Conservation (phyloP, 2,797 vertebrate genomes). For the Gymnoscopelus microlampas region DNA sequence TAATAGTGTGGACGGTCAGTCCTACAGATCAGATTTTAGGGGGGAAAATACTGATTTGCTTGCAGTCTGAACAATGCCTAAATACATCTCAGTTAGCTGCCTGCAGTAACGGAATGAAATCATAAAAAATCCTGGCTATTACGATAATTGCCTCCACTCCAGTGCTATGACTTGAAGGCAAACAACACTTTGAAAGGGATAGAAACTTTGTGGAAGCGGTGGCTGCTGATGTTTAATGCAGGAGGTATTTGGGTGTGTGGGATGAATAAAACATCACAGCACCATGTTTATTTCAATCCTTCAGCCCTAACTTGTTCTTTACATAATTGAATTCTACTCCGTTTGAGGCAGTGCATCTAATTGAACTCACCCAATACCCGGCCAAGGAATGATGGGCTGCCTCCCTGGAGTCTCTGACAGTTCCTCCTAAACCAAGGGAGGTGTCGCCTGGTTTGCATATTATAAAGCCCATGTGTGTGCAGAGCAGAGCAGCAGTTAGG, state of each 20-base stretch:
- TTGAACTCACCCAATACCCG: constrained; percentile 62
- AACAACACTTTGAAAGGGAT: constrained; percentile 19
- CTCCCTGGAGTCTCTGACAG: constrained; percentile 34
- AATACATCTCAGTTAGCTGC: constrained; percentile 20
- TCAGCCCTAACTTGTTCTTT: constrained; percentile 73
- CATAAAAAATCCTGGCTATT: constrained; percentile 22
- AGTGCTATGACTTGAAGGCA: constrained; percentile 51
- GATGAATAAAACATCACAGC: constrained; percentile 77
- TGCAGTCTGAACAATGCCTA: too few species aligned
- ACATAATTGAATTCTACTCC: constrained; percentile 70
- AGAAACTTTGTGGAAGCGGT: constrained; percentile 32
- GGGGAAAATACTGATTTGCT: too few species aligned
- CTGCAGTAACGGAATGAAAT: constrained; percentile 35
- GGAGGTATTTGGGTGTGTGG: constrained; percentile 62
- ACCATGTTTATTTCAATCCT: constrained; percentile 77
- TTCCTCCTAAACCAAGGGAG: constrained; percentile 4
- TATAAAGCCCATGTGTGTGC: not conserved
- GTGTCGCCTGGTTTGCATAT: constrained; percentile 5
- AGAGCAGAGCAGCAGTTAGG: not conserved
- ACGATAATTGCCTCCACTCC: constrained; percentile 41
- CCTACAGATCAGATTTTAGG: too few species aligned
- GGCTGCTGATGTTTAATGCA: constrained; percentile 68
- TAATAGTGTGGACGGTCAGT: too few species aligned
- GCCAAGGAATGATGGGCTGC: constrained; percentile 69
- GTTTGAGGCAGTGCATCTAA: constrained; percentile 70